Evolutionary conservation across 2,888 invertebrate genomes (phyloP).

Genomic region (Coenonympha arcania): DNA sequence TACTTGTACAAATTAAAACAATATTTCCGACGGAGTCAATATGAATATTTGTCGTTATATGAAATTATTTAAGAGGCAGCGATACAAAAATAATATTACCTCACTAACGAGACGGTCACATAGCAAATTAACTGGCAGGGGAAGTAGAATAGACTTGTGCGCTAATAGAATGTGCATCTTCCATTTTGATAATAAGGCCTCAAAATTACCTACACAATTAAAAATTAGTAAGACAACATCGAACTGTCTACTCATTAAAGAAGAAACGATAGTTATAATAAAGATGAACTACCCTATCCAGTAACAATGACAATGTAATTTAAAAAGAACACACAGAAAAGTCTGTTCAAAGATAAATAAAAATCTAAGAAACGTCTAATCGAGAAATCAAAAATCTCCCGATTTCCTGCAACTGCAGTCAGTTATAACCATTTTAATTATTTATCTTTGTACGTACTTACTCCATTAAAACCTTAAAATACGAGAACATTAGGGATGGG

Average conservation of each 20-base stretch:
- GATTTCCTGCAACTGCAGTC: too few species aligned
- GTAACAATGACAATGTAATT: constrained; percentile 4
- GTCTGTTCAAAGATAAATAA: constrained; percentile 16
- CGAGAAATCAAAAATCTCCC: too few species aligned
- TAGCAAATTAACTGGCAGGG: not conserved
- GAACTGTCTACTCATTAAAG: constrained; percentile 21
- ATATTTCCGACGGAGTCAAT: too few species aligned
- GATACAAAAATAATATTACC: not conserved
- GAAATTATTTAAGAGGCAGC: too few species aligned
- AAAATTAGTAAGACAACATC: constrained; percentile 17
- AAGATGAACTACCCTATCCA: constrained; percentile 9
- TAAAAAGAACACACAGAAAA: constrained; percentile 12
- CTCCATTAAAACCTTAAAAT: constrained; percentile 27
- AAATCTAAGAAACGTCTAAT: too few species aligned
- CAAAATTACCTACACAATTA: constrained; percentile 23
- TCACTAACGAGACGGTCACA: not conserved
- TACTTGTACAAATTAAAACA: too few species aligned
- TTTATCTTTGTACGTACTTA: constrained; percentile 27
- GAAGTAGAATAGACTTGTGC: constrained; percentile 1
- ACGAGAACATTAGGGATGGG: constrained; percentile 25
- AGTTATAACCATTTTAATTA: too few species aligned
- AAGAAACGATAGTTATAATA: constrained; percentile 14
- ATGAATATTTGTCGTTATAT: too few species aligned
- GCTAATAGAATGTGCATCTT: not conserved
- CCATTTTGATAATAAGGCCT: not conserved